Conservation (phyloP, 2,113 vertebrate species). For the pig (Sus scrofa) region DNA sequence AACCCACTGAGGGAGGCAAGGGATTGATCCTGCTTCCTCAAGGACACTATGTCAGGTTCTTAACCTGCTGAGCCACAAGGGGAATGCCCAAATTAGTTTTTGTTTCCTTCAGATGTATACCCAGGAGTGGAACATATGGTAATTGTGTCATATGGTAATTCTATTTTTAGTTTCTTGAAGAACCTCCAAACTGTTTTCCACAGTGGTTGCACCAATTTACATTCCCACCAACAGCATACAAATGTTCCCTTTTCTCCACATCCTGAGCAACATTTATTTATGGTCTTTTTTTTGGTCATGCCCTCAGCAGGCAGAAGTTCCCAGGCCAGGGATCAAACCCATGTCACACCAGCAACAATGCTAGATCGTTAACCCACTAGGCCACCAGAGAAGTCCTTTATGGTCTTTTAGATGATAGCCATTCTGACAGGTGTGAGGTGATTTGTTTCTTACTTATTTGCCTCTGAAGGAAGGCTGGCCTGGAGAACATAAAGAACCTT, state of each 20-base stretch:
- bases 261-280: background rate
- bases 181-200: background rate
- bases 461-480: background rate
- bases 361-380: too few relatives aligned
- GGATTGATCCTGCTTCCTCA: too few relatives aligned
- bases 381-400: too few relatives aligned
- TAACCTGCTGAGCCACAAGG: too few relatives aligned
- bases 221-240: background rate
- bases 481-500: slow-evolving; percentile 43
- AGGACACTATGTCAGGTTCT: too few relatives aligned
- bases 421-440: background rate
- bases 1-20: too few relatives aligned
- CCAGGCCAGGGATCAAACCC: too few relatives aligned
- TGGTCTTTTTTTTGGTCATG: background rate
- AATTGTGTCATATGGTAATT: background rate
- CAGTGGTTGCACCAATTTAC: background rate
- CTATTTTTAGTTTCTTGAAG: background rate
- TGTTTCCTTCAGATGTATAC: background rate
- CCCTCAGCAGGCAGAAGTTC: too few relatives aligned
- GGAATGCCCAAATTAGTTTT: background rate
- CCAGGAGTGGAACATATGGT: background rate
- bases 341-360: too few relatives aligned
- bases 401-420: background rate
- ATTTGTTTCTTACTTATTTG: slow-evolving; percentile 49
- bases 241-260: background rate